Evolutionary conservation across 2,888 invertebrate species (phyloP).

Genomic region (Keiferia lycopersicella): DNA sequence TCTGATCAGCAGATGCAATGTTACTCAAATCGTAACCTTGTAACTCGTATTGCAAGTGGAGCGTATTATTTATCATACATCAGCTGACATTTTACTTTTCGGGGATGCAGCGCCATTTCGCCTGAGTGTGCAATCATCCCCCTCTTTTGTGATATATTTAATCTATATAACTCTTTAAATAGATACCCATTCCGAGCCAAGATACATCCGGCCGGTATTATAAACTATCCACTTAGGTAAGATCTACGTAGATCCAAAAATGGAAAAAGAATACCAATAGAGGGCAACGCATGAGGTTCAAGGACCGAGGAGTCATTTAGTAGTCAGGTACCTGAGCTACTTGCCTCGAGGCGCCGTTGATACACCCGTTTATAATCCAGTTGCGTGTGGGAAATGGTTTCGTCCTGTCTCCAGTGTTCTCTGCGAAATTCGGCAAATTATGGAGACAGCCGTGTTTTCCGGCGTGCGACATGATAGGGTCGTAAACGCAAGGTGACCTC

Average conservation of each 20-base stretch:
- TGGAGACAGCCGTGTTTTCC: background rate
- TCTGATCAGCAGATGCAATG: constrained; percentile 40
- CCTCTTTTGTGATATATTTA: background rate
- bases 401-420: constrained; percentile 44
- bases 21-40: constrained; percentile 56
- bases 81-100: constrained; percentile 68
- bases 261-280: constrained; percentile 30
- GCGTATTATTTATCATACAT: constrained; percentile 61
- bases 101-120: constrained; percentile 53
- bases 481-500: background rate
- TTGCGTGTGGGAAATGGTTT: constrained; percentile 58
- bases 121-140: constrained; percentile 55
- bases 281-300: constrained; percentile 50
- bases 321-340: constrained; percentile 57
- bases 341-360: constrained; percentile 50
- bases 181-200: background rate
- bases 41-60: constrained; percentile 61
- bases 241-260: background rate
- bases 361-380: constrained; percentile 45
- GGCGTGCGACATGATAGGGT: background rate
- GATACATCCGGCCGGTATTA: background rate
- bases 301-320: constrained; percentile 64
- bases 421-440: constrained; percentile 16
- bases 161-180: background rate
- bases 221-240: background rate